Conservation (phyloP, 2,888 invertebrate species). For the Xestobium rufovillosum region DNA sequence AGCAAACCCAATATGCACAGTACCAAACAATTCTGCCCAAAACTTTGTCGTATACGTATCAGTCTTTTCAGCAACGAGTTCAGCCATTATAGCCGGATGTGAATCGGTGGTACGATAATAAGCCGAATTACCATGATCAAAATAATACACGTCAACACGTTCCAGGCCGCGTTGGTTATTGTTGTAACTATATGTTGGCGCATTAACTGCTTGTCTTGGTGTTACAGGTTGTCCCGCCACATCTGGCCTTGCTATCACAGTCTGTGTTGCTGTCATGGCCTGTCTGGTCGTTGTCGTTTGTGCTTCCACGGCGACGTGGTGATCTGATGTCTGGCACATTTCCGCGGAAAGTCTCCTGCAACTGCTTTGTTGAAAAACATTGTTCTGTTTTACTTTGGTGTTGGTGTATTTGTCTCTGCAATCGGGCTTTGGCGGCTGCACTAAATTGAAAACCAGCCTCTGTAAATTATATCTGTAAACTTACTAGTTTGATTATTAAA, state of each 20-base stretch:
- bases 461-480: slow-evolving; percentile 19
- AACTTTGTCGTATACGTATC: slow-evolving; percentile 53
- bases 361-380: slow-evolving; percentile 10
- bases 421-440: slow-evolving; percentile 32
- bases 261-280: slow-evolving; percentile 5
- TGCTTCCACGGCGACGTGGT: slow-evolving; percentile 6
- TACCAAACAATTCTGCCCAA: slow-evolving; percentile 62
- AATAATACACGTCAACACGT: slow-evolving; percentile 58
- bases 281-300: slow-evolving; percentile 4
- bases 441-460: slow-evolving; percentile 39
- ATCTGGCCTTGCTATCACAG: slow-evolving; percentile 17
- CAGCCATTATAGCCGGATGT: slow-evolving; percentile 51
- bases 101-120: slow-evolving; percentile 57
- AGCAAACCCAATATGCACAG: slow-evolving; percentile 52
- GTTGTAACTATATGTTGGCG: slow-evolving; percentile 12
- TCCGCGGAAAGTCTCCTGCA: too few species aligned
- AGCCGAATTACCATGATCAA: slow-evolving; percentile 60
- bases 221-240: too few species aligned
- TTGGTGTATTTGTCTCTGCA: slow-evolving; percentile 28
- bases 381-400: slow-evolving; percentile 20
- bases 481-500: slow-evolving; percentile 5
- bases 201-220: slow-evolving; percentile 11
- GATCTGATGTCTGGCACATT: too few species aligned
- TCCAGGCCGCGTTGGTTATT: slow-evolving; percentile 21
- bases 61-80: slow-evolving; percentile 52